Percentiles rank a stretch among this genome's conserved stretches.
These are phyloP conservation scores for Eulithis testata DNA, from an alignment of 2,888 invertebrate genomes.

Conservation along the genomic window DNA sequence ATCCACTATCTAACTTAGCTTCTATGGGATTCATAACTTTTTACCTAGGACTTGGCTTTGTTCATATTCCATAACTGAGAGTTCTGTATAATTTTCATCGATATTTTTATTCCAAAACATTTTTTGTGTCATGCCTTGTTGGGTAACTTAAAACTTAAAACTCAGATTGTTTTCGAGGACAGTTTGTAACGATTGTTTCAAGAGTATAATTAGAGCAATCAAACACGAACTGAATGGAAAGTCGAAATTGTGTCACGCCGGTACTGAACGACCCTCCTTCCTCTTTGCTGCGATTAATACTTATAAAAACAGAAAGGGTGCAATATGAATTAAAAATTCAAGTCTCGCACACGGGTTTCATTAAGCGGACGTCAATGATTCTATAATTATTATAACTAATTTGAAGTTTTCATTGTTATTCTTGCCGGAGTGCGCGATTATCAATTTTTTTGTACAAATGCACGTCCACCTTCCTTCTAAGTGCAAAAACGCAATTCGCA, in stretches of 20 bases:
- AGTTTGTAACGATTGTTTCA: slow-evolving; percentile 14
- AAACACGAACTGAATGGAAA: slow-evolving; percentile 23
- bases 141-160: slow-evolving; percentile 29
- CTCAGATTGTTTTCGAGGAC: slow-evolving; percentile 29
- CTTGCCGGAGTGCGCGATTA: slow-evolving; percentile 66
- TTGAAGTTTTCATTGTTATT: slow-evolving; percentile 79
- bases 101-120: slow-evolving; percentile 22
- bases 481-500: slow-evolving; percentile 51
- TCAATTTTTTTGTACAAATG: slow-evolving; percentile 66
- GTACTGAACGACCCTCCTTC: slow-evolving; percentile 19
- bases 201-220: slow-evolving; percentile 30
- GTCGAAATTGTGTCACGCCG: slow-evolving; percentile 18
- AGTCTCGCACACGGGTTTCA: slow-evolving; percentile 65
- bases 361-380: slow-evolving; percentile 74
- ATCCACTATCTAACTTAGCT: slow-evolving; percentile 75
- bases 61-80: slow-evolving; percentile 45
- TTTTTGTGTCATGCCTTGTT: slow-evolving; percentile 26
- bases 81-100: slow-evolving; percentile 40
- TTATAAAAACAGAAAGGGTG: slow-evolving; percentile 40
- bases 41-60: slow-evolving; percentile 43
- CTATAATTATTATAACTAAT: slow-evolving; percentile 79
- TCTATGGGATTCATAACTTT: slow-evolving; percentile 47
- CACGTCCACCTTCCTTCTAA: slow-evolving; percentile 69
- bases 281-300: slow-evolving; percentile 35
- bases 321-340: slow-evolving; percentile 67